These are phyloP conservation scores for Pycnonotus jocosus DNA, from an alignment of 2,113 vertebrate genomes.

Conservation along the genomic window DNA sequence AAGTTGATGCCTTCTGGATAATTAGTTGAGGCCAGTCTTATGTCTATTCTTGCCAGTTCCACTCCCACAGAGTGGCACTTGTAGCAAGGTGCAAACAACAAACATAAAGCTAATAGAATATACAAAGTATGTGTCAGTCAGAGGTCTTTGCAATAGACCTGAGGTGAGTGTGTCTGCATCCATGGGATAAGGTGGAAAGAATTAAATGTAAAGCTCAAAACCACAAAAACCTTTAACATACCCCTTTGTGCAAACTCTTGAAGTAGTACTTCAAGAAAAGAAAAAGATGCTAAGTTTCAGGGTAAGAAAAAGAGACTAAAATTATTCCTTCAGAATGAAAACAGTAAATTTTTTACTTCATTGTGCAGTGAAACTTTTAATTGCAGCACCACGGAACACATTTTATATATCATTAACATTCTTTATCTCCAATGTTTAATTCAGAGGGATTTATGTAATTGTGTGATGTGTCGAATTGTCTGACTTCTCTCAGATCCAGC, in stretches of 20 bases:
- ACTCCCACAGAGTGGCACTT: neutral
- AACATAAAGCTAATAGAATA: neutral
- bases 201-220: neutral
- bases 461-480: neutral
- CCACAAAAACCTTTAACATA: rapidly evolving
- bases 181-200: neutral
- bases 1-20: neutral
- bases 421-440: neutral
- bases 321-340: neutral
- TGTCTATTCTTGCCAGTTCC: neutral
- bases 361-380: neutral
- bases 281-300: neutral
- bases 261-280: neutral
- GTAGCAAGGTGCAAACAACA: neutral
- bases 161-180: neutral
- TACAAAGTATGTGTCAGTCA: neutral
- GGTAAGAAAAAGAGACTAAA: neutral
- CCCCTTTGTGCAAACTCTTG: neutral
- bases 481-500: neutral
- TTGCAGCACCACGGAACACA: neutral
- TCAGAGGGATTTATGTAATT: neutral
- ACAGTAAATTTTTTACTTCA: neutral
- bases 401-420: neutral
- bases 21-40: neutral
- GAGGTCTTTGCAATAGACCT: neutral